These are phyloP conservation scores for Megalops cyprinoides DNA, from an alignment of 2,797 vertebrate genomes.

Conservation along the genomic window DNA sequence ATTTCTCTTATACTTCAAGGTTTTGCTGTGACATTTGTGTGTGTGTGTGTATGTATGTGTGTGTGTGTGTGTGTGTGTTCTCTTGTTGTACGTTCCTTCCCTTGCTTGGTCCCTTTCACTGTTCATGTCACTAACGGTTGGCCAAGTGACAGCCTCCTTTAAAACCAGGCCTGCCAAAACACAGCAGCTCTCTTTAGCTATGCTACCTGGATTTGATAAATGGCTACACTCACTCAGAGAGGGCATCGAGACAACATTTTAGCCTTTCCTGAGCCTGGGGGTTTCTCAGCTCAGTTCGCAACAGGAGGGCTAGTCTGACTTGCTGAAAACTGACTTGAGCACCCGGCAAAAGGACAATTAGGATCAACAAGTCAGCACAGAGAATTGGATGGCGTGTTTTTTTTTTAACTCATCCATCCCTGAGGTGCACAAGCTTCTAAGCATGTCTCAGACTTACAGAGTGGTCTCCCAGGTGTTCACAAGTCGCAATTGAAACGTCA, in stretches of 20 bases:
- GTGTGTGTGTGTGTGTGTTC: too few species aligned
- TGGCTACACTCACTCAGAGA: not conserved
- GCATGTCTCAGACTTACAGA: not conserved
- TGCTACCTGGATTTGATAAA: not conserved
- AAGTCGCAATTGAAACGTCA: not conserved
- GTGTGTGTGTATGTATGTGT: too few species aligned
- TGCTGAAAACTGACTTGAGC: not conserved
- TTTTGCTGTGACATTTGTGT: not conserved
- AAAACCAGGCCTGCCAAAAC: not conserved
- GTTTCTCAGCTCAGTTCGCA: not conserved
- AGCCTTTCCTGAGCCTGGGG: not conserved
- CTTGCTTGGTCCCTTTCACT: not conserved
- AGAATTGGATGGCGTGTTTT: not conserved
- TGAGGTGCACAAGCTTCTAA: not conserved
- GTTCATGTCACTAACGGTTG: not conserved
- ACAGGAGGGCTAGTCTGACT: not conserved
- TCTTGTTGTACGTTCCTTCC: too few species aligned
- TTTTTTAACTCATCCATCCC: constrained; percentile 11
- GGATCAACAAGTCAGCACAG: not conserved
- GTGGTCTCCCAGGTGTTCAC: not conserved
- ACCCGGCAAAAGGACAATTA: not conserved
- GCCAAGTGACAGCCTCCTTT: not conserved
- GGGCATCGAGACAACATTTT: not conserved
- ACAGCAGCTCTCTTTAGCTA: not conserved
- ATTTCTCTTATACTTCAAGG: not conserved